These are phyloP conservation scores for Lithosia quadra DNA, from an alignment of 2,888 invertebrate genomes.

Conservation along the genomic window DNA sequence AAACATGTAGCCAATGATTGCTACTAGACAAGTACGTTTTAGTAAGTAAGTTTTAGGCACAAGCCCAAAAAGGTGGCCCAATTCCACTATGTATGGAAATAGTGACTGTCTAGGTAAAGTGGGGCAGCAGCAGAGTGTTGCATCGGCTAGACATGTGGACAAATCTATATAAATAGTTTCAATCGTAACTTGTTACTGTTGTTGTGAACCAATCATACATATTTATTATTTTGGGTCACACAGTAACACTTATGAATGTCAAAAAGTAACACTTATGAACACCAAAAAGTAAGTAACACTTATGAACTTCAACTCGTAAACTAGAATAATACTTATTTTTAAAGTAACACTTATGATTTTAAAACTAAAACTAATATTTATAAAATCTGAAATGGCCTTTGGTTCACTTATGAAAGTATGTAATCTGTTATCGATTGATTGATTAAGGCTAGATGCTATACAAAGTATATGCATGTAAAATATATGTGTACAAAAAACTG, in stretches of 20 bases:
- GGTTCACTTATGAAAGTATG: neutral
- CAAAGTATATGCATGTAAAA: too few species aligned
- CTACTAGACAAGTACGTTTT: too few species aligned
- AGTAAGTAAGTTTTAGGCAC: too few species aligned
- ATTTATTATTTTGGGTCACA: neutral
- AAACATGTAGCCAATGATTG: neutral
- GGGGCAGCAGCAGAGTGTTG: neutral
- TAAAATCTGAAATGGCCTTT: neutral
- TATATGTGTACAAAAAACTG: too few species aligned
- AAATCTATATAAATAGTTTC: neutral
- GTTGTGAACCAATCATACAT: too few species aligned
- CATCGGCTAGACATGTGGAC: neutral
- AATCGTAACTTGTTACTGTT: too few species aligned
- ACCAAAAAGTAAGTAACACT: too few species aligned
- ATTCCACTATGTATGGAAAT: neutral
- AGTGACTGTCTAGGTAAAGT: neutral
- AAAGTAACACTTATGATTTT: too few species aligned
- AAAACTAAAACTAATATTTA: too few species aligned
- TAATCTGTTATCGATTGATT: neutral
- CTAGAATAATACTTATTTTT: too few species aligned
- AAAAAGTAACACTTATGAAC: neutral
- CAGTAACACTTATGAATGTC: neutral
- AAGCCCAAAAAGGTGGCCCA: neutral
- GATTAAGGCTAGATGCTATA: neutral
- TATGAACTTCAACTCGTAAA: neutral